A percentile compares a stretch with the other conserved stretches of the same genome.
These are phyloP conservation scores for Entomobrya proxima DNA, from an alignment of 2,888 invertebrate genomes.

Conservation along the genomic window DNA sequence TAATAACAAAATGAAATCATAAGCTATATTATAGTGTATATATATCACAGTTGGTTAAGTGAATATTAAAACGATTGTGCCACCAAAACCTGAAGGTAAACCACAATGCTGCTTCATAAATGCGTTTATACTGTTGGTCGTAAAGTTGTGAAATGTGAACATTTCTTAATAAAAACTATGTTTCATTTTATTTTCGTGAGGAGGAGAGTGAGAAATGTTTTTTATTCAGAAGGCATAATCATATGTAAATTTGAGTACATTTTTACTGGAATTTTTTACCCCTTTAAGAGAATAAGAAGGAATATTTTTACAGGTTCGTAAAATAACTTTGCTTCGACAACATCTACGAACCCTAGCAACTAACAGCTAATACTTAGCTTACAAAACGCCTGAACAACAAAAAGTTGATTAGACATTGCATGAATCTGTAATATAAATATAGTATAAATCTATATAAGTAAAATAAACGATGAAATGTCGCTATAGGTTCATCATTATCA, in stretches of 20 bases:
- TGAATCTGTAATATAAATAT: too few relatives aligned
- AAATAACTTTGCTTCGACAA: not conserved
- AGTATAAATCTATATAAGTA: too few relatives aligned
- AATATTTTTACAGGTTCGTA: not conserved
- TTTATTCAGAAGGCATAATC: conserved; percentile 6
- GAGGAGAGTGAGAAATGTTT: conserved; percentile 4
- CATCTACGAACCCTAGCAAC: not conserved
- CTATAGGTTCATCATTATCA: conserved; percentile 10
- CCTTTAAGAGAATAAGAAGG: not conserved
- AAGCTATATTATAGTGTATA: not conserved
- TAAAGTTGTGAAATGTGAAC: conserved; percentile 5
- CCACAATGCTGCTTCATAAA: not conserved
- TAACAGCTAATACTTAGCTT: not conserved
- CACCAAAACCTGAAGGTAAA: conserved; percentile 11
- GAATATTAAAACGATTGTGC: not conserved
- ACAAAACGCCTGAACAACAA: too few relatives aligned
- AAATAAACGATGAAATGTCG: too few relatives aligned
- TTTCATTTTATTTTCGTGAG: not conserved
- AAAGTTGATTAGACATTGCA: not conserved
- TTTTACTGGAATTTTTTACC: conserved; percentile 1
- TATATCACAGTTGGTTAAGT: not conserved
- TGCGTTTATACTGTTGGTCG: conserved; percentile 3
- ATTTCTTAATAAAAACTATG: not conserved
- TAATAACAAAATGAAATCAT: not conserved
- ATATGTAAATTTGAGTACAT: conserved; percentile 16